Conservation (phyloP, 2,797 vertebrate genomes). For the Smutsia gigantea region DNA sequence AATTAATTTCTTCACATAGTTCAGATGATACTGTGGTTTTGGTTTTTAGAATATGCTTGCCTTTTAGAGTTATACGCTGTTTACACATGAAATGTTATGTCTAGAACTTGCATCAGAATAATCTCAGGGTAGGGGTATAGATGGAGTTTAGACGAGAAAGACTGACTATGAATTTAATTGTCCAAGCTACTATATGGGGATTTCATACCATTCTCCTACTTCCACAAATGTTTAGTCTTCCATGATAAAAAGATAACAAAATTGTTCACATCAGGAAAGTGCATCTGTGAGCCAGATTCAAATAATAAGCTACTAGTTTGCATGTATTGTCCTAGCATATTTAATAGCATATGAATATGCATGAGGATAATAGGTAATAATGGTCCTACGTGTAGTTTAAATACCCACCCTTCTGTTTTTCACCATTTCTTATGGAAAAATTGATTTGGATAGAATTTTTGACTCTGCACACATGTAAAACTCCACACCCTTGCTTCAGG, state of each 20-base stretch:
- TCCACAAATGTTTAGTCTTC: background rate
- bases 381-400: background rate
- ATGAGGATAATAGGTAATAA: background rate
- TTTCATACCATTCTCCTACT: background rate
- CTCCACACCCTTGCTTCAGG: background rate
- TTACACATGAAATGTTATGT: background rate
- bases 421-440: background rate
- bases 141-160: background rate
- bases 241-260: background rate
- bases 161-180: background rate
- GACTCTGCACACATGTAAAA: background rate
- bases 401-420: background rate
- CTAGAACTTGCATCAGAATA: slow-evolving; percentile 9
- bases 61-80: background rate
- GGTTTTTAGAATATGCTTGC: background rate
- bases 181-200: background rate
- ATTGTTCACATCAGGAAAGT: background rate
- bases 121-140: background rate
- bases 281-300: background rate
- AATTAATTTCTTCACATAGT: background rate
- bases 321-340: background rate
- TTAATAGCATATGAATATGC: background rate
- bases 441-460: slow-evolving; percentile 9
- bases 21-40: background rate
- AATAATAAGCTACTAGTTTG: background rate